phyloP scores from a whole-genome alignment of 2,113 vertebrate genomes.

The Phycodurus eques region DNA sequence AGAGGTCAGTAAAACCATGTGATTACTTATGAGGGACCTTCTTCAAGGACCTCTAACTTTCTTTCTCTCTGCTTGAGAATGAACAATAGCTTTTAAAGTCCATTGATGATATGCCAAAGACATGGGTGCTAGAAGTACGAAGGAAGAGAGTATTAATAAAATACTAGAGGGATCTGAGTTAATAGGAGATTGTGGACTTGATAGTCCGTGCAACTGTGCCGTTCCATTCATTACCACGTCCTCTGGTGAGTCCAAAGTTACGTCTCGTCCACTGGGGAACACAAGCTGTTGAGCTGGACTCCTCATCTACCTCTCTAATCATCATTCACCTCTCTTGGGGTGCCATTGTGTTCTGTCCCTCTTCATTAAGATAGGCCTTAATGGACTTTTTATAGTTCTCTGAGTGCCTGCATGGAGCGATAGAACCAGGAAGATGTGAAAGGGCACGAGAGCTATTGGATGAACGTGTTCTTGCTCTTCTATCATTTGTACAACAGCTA shows the following conservation, averaged over 20 bases:
- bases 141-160: constrained; percentile 47
- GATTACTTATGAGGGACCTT: constrained; percentile 30
- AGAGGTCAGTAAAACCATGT: constrained; percentile 37
- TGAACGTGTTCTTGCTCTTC: constrained; percentile 41
- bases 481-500: constrained; percentile 49
- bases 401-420: constrained; percentile 32
- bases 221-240: constrained; percentile 58
- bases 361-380: constrained; percentile 68
- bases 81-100: constrained; percentile 50
- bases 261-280: constrained; percentile 32
- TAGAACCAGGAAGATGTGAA: constrained; percentile 40
- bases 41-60: constrained; percentile 20
- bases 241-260: constrained; percentile 36
- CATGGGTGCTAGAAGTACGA: constrained; percentile 9
- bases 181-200: constrained; percentile 58
- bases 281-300: constrained; percentile 36
- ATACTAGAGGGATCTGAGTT: constrained; percentile 32
- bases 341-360: constrained; percentile 61
- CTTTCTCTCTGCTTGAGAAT: constrained; percentile 1
- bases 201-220: constrained; percentile 31
- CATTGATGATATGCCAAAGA: constrained; percentile 43
- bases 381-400: constrained; percentile 53
- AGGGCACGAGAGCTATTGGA: constrained; percentile 40
- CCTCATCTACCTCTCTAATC: constrained; percentile 58
- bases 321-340: constrained; percentile 54